These are phyloP conservation scores for Graptemys geographica DNA, from an alignment of 2,797 vertebrate species.

Conservation along the genomic window DNA sequence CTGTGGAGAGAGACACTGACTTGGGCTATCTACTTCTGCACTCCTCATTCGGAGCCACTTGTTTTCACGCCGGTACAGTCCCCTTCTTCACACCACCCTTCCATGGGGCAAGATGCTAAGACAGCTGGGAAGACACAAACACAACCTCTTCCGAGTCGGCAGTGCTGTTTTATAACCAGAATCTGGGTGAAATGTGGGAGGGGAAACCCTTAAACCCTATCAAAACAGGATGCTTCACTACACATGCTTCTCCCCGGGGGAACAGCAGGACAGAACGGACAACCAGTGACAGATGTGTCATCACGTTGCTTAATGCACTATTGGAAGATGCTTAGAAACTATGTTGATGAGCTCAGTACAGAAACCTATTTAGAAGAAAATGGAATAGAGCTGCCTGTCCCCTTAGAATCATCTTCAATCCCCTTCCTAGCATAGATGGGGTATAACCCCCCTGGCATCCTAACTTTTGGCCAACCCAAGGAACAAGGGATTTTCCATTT, in stretches of 20 bases:
- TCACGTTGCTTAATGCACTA: background rate
- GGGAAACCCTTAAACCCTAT: background rate
- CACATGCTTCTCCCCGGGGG: background rate
- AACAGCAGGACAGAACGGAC: background rate
- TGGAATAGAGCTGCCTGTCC: background rate
- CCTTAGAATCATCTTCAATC: background rate
- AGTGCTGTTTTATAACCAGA: background rate
- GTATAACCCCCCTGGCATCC: background rate
- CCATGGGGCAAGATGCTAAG: background rate
- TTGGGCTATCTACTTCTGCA: background rate
- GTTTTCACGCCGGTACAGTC: background rate
- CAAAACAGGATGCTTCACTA: background rate
- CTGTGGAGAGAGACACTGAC: background rate
- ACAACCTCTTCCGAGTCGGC: background rate
- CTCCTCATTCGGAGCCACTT: rapidly evolving
- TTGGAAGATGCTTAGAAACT: background rate
- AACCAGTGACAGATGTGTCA: background rate
- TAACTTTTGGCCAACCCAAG: background rate
- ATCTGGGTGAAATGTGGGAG: background rate
- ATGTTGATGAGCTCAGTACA: background rate
- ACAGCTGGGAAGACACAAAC: background rate
- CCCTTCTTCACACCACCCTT: background rate
- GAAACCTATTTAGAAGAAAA: background rate
- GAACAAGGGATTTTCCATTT: background rate
- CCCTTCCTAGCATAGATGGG: background rate